Evolutionary conservation across 2,113 vertebrate species (phyloP).

Genomic region (Hippoglossus stenolepis): DNA sequence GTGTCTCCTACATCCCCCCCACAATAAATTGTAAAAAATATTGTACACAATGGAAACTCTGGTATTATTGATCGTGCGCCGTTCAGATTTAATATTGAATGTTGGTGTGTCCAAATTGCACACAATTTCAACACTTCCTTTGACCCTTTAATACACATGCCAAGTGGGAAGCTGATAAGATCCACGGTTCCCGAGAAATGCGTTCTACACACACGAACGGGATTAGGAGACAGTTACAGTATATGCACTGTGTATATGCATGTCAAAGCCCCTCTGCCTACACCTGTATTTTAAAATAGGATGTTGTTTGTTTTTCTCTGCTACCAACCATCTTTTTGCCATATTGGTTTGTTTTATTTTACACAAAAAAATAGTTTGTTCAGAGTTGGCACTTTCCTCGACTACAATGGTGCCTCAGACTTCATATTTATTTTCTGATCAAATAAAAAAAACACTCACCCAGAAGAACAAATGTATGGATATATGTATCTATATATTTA

Average conservation of each 20-base stretch:
- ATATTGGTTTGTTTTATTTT: background rate
- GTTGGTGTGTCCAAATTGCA: too few species aligned
- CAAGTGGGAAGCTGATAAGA: too few species aligned
- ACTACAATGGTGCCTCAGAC: background rate
- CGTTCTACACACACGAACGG: too few species aligned
- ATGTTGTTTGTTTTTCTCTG: conserved; percentile 1
- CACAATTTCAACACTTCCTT: too few species aligned
- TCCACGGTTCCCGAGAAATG: too few species aligned
- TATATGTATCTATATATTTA: background rate
- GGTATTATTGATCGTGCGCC: too few species aligned
- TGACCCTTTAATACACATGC: too few species aligned
- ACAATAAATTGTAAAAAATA: too few species aligned
- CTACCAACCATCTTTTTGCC: conserved; percentile 4
- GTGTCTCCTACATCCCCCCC: too few species aligned
- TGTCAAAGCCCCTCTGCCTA: background rate
- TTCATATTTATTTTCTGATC: conserved; percentile 34
- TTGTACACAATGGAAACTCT: too few species aligned
- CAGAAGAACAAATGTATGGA: background rate
- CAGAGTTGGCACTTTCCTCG: conserved; percentile 28
- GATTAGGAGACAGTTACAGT: background rate
- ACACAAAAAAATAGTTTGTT: conserved; percentile 5
- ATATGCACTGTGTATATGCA: background rate
- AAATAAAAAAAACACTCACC: background rate
- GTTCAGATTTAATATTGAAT: too few species aligned
- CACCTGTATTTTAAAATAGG: background rate